Evolutionary conservation across 2,797 vertebrate species (phyloP).

Genomic region (Carduelis carduelis): DNA sequence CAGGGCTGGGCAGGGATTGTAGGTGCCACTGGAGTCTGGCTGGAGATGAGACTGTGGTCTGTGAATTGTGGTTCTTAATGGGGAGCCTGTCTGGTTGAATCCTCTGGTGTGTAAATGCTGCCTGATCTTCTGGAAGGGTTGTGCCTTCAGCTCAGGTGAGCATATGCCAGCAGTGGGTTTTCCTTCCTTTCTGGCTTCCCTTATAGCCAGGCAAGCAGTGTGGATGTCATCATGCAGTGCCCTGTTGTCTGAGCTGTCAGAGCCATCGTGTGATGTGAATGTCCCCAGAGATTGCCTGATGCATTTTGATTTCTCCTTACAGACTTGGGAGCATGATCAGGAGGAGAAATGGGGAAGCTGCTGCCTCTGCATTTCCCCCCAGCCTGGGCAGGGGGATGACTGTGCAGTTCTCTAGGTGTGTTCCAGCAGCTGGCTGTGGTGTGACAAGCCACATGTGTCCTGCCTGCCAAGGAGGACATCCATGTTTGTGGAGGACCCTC

Average conservation of each 20-base stretch:
- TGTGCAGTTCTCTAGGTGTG: neutral
- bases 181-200: neutral
- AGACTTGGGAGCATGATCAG: neutral
- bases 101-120: neutral
- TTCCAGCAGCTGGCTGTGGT: neutral
- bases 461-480: neutral
- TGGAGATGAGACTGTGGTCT: neutral
- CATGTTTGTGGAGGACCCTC: neutral
- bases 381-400: neutral
- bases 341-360: neutral
- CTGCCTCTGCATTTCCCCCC: neutral
- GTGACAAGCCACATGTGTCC: neutral
- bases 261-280: neutral
- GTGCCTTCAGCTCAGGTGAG: neutral
- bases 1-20: rapidly evolving
- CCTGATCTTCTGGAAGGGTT: neutral
- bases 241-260: neutral
- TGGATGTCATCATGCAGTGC: neutral
- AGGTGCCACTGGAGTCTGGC: neutral
- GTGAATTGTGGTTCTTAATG: neutral
- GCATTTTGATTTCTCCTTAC: neutral
- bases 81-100: neutral
- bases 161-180: neutral
- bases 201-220: neutral
- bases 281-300: neutral